Conservation (phyloP, 1,140 invertebrate genomes). For the Pseudomyrmex pallidus region DNA sequence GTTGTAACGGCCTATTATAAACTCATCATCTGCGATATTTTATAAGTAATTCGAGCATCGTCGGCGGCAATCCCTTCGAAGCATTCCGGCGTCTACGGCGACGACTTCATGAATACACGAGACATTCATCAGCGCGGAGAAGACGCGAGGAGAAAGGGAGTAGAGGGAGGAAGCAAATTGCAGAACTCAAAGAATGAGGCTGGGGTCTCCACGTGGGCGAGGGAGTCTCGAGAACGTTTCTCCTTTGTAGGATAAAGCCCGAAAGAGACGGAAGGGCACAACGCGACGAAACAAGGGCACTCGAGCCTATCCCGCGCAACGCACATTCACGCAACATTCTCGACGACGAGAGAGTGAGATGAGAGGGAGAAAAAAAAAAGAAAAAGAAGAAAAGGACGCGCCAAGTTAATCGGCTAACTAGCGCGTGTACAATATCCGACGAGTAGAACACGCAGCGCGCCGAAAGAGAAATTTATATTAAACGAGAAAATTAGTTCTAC, state of each 20-base stretch:
- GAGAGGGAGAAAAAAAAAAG: not conserved
- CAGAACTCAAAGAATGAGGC: slow-evolving; percentile 56
- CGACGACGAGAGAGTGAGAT: not conserved
- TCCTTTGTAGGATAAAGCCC: not conserved
- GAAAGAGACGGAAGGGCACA: slow-evolving; percentile 30
- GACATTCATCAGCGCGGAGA: slow-evolving; percentile 43
- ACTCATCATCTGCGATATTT: slow-evolving; percentile 35
- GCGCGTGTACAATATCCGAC: not conserved
- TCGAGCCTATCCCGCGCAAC: slow-evolving; percentile 11
- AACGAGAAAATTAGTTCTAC: slow-evolving; percentile 30
- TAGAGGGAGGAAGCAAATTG: slow-evolving; percentile 25
- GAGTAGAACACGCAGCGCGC: not conserved
- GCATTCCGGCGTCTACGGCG: slow-evolving; percentile 32
- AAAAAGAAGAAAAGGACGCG: not conserved
- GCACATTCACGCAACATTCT: slow-evolving; percentile 64
- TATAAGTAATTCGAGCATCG: slow-evolving; percentile 37
- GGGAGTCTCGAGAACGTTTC: slow-evolving; percentile 24
- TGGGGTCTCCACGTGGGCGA: not conserved
- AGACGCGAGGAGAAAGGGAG: not conserved
- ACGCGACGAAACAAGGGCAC: slow-evolving; percentile 14
- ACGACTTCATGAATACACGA: slow-evolving; percentile 36
- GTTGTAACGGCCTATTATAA: slow-evolving; percentile 3
- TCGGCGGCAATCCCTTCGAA: slow-evolving; percentile 21
- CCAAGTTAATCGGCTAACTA: slow-evolving; percentile 38
- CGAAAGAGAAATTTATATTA: slow-evolving; percentile 14